phyloP scores from a whole-genome alignment of 92 coral and sea anemone genomes.

The Phenganax stokvisi region DNA sequence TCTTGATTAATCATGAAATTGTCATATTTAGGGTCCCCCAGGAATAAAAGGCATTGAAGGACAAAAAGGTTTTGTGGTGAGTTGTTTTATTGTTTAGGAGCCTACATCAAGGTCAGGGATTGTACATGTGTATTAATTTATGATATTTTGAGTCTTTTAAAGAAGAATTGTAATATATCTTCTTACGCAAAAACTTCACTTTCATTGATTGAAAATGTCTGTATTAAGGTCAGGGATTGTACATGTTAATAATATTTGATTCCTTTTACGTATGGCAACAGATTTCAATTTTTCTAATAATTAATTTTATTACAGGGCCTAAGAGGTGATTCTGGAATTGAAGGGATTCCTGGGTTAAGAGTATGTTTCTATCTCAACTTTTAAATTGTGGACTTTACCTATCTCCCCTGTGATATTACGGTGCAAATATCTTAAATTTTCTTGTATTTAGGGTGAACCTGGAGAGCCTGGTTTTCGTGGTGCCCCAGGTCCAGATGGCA shows the following conservation, averaged over 20 bases:
- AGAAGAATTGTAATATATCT: too few relatives aligned
- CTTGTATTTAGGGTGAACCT: constrained; percentile 10
- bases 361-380: background rate
- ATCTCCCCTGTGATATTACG: background rate
- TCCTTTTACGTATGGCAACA: too few relatives aligned
- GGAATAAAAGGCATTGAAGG: constrained; percentile 19
- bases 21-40: background rate
- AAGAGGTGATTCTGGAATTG: constrained; percentile 8
- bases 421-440: background rate
- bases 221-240: too few relatives aligned
- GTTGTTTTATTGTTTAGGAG: background rate
- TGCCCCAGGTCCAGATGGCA: constrained; percentile 13
- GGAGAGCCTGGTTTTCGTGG: constrained; percentile 32
- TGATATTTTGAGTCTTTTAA: too few relatives aligned
- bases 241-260: too few relatives aligned
- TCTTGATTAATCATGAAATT: background rate
- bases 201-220: too few relatives aligned
- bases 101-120: background rate
- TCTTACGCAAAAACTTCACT: too few relatives aligned
- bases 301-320: constrained; percentile 1
- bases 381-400: background rate
- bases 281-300: too few relatives aligned
- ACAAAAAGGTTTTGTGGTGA: constrained; percentile 22
- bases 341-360: constrained; percentile 25
- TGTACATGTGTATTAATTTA: background rate